Conservation (phyloP, 2,113 vertebrate species). For the Hylia prasina region DNA sequence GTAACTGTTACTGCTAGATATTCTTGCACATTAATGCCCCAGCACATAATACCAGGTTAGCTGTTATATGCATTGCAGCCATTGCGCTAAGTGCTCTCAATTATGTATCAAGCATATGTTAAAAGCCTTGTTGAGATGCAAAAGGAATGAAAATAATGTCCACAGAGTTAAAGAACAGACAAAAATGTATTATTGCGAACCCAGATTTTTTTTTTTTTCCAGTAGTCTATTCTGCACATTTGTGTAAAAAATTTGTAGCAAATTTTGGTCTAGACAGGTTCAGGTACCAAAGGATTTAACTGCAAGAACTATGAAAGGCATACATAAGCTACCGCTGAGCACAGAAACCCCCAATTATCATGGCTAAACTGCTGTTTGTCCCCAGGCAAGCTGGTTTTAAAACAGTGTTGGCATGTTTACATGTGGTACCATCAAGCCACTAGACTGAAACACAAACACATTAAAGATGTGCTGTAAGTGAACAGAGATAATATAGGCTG, state of each 20-base stretch:
- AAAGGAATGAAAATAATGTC: background rate
- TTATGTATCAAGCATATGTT: background rate
- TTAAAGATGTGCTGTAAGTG: background rate
- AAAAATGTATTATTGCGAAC: background rate
- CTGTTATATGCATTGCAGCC: background rate
- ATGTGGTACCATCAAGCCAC: background rate
- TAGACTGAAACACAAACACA: constrained; percentile 1
- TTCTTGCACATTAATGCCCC: background rate
- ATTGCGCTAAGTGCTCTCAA: background rate
- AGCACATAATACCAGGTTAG: background rate
- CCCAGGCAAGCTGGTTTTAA: background rate
- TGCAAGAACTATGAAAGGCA: background rate
- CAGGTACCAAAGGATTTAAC: background rate
- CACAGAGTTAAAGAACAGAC: background rate
- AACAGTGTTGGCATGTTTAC: background rate
- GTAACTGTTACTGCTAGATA: background rate
- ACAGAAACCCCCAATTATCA: background rate
- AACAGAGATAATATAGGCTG: background rate
- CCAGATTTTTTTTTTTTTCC: background rate
- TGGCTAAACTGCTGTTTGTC: background rate
- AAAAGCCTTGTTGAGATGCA: background rate
- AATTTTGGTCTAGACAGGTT: background rate
- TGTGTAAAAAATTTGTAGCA: background rate
- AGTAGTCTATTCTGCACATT: background rate
- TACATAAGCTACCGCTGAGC: background rate